Conservation (phyloP, 1,140 invertebrate genomes). For the Hylaeus anthracinus region DNA sequence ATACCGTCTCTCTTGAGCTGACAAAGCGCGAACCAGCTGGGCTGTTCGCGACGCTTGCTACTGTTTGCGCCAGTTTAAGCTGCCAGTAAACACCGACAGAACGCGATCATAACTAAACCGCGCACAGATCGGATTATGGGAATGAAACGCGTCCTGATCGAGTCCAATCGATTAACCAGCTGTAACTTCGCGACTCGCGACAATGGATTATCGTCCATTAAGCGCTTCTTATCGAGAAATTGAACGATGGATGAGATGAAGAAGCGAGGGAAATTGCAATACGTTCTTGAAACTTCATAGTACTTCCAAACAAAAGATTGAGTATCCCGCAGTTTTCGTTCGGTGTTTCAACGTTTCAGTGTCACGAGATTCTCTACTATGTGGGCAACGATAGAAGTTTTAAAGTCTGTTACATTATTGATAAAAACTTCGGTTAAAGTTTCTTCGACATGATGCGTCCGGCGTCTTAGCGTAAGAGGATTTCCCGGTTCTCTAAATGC, state of each 20-base stretch:
- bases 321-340: no score
- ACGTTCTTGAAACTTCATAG: neutral
- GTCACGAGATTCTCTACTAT: no score
- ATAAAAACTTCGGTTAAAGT: no score
- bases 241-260: neutral
- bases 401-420: no score
- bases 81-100: neutral
- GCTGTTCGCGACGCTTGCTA: neutral
- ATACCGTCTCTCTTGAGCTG: neutral
- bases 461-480: no score
- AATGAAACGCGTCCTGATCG: slow-evolving; percentile 2
- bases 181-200: neutral
- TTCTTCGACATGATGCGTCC: no score
- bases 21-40: neutral
- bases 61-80: neutral
- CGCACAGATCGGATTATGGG: slow-evolving; percentile 10
- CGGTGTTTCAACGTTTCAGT: no score
- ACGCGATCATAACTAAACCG: slow-evolving; percentile 21
- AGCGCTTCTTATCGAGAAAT: neutral
- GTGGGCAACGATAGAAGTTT: no score
- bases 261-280: neutral
- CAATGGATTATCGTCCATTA: neutral
- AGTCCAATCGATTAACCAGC: neutral
- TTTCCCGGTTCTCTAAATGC: no score
- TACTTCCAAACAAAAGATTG: no score